Evolutionary conservation across 2,113 vertebrate genomes (phyloP).

Genomic region (Platichthys flesus): DNA sequence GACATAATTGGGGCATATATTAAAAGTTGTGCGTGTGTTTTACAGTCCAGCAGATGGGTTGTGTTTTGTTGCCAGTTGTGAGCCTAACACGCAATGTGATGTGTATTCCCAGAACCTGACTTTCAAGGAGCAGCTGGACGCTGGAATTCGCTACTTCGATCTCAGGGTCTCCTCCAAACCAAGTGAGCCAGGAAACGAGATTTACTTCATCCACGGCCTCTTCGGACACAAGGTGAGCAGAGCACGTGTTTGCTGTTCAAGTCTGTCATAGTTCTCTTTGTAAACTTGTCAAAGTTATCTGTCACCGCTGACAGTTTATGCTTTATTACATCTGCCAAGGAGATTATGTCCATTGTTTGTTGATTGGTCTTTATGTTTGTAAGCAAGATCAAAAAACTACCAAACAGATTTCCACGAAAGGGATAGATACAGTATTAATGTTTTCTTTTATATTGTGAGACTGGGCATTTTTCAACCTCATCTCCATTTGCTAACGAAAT

Average conservation of each 20-base stretch:
- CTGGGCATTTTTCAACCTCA: too few species aligned
- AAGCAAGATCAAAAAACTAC: too few species aligned
- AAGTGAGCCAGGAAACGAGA: constrained; percentile 87
- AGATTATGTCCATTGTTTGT: too few species aligned
- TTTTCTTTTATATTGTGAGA: too few species aligned
- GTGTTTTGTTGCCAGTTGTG: background rate
- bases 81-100: background rate
- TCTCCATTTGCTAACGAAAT: too few species aligned
- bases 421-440: too few species aligned
- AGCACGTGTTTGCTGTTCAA: background rate
- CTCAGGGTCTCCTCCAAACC: constrained; percentile 97
- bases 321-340: too few species aligned
- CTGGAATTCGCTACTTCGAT: constrained; percentile 97
- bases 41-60: background rate
- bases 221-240: constrained; percentile 90
- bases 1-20: background rate
- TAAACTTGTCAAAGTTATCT: too few species aligned
- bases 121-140: constrained; percentile 94
- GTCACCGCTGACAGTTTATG: too few species aligned
- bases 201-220: constrained; percentile 96
- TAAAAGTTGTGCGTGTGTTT: background rate
- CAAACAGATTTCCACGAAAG: too few species aligned
- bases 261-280: background rate
- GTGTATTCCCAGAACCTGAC: constrained; percentile 84
- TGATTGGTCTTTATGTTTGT: too few species aligned